phyloP scores from a whole-genome alignment of 37 sponge, comb jelly and placozoan genomes.

The Cladorhizidae sp. region DNA sequence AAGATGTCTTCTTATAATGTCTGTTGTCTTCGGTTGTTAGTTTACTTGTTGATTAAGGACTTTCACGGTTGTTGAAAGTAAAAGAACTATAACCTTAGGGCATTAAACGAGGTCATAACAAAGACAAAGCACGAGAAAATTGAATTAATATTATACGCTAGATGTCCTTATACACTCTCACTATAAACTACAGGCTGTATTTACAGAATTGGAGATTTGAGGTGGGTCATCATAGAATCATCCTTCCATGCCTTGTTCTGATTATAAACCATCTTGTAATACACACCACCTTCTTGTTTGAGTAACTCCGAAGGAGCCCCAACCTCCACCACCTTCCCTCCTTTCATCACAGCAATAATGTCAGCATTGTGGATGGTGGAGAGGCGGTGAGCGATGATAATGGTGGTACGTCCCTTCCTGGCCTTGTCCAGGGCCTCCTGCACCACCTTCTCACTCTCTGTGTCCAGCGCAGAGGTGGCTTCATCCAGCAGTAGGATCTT shows the following conservation, averaged over 20 bases:
- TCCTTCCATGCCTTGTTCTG: not conserved
- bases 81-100: too few relatives aligned
- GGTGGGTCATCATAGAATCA: too few relatives aligned
- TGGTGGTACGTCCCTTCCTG: conserved; percentile 76
- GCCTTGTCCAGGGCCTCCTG: conserved; percentile 86
- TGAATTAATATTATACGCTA: too few relatives aligned
- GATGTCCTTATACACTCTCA: too few relatives aligned
- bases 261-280: conserved; percentile 48
- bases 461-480: conserved; percentile 84
- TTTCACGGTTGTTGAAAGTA: too few relatives aligned
- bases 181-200: too few relatives aligned
- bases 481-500: conserved; percentile 80
- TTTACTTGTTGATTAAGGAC: too few relatives aligned
- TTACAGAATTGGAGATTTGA: too few relatives aligned
- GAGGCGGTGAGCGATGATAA: conserved; percentile 86
- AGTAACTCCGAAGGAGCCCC: conserved; percentile 66
- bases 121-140: too few relatives aligned
- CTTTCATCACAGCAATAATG: conserved; percentile 65
- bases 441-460: conserved; percentile 87
- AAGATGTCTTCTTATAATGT: too few relatives aligned
- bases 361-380: conserved; percentile 86
- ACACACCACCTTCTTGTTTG: conserved; percentile 41
- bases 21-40: too few relatives aligned
- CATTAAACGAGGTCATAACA: too few relatives aligned
- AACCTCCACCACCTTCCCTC: conserved; percentile 59